Conservation (phyloP, 2,888 invertebrate species). For the Limenitis camilla region DNA sequence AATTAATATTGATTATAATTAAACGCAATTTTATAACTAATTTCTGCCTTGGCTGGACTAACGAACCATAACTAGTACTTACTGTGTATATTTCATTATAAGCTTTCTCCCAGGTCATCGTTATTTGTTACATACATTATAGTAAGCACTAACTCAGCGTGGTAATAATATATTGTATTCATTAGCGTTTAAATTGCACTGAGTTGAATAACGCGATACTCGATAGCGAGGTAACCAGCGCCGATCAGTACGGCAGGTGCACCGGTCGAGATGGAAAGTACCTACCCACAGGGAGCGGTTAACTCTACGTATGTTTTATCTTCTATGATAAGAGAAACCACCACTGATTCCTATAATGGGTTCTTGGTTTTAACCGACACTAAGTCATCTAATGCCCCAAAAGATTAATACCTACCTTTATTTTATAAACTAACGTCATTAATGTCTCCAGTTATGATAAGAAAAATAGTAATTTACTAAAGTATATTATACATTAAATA, state of each 20-base stretch:
- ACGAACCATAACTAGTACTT: too few species aligned
- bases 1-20: too few species aligned
- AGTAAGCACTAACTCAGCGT: too few species aligned
- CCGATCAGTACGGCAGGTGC: conserved; percentile 38
- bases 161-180: background rate
- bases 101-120: too few species aligned
- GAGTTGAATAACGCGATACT: conserved; percentile 47
- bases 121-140: too few species aligned
- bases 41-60: too few species aligned
- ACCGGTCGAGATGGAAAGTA: conserved; percentile 57
- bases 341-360: conserved; percentile 47
- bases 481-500: too few species aligned
- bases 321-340: conserved; percentile 68
- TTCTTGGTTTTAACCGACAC: conserved; percentile 42
- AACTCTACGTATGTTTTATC: conserved; percentile 66
- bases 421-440: too few species aligned
- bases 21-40: too few species aligned
- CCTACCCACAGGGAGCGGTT: conserved; percentile 48
- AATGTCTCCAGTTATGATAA: too few species aligned
- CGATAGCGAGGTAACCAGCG: conserved; percentile 50
- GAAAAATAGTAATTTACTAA: too few species aligned
- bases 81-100: too few species aligned
- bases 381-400: conserved; percentile 17
- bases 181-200: conserved; percentile 31
- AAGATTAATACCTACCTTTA: conserved; percentile 26